phyloP scores from a whole-genome alignment of 2,797 vertebrate genomes.

The Benthosema pterotum region DNA sequence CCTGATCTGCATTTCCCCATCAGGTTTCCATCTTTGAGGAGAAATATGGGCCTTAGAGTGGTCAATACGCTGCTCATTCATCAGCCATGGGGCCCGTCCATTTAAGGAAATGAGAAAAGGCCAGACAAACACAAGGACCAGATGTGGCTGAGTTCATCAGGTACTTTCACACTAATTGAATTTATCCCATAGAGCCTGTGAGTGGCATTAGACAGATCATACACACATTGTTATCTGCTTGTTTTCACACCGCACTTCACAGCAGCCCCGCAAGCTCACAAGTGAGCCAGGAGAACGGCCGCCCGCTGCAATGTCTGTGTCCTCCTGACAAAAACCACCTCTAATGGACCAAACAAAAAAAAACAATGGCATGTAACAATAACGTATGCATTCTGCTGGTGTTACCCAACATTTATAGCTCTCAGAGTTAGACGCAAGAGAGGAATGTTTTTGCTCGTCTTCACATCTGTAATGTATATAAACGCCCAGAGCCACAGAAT shows the following conservation, averaged over 20 bases:
- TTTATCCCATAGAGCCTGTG: conserved; percentile 78
- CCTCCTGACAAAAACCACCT: not conserved
- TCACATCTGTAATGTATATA: conserved; percentile 11
- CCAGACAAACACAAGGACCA: conserved; percentile 87
- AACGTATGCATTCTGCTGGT: not conserved
- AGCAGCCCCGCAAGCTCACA: conserved; percentile 40
- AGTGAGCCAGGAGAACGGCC: conserved; percentile 41
- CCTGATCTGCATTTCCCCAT: conserved; percentile 89
- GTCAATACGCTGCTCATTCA: conserved; percentile 89
- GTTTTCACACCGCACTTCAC: conserved; percentile 77
- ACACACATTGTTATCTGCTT: conserved; percentile 80
- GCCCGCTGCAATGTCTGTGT: conserved; percentile 37
- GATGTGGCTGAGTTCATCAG: conserved; percentile 84
- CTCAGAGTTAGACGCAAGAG: not conserved
- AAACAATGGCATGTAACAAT: too few relatives aligned
- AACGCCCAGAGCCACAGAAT: conserved; percentile 29
- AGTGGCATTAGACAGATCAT: conserved; percentile 82
- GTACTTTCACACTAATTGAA: conserved; percentile 88
- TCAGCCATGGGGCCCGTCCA: conserved; percentile 82
- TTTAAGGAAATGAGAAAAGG: conserved; percentile 93
- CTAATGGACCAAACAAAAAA: too few relatives aligned
- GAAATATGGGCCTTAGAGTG: conserved; percentile 84
- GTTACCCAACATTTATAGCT: not conserved
- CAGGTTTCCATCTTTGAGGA: conserved; percentile 88
- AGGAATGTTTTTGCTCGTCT: not conserved